Conservation (phyloP, 1,140 invertebrate species). For the Dufourea novaeangliae region DNA sequence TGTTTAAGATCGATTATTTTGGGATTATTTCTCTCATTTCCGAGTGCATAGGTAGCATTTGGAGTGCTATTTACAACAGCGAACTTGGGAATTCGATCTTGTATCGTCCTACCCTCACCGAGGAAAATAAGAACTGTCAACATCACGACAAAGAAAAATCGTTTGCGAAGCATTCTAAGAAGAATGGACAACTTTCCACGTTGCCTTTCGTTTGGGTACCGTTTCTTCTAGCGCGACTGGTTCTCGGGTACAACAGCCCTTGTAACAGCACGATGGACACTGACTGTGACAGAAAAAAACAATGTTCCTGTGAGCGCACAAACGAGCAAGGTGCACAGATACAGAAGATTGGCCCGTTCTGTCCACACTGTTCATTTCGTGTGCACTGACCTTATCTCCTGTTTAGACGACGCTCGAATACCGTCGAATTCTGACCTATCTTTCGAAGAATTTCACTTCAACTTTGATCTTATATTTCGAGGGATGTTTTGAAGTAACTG, state of each 20-base stretch:
- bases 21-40: not conserved
- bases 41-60: not conserved
- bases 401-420: conserved; percentile 68
- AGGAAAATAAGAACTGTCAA: conserved; percentile 3
- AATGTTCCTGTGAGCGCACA: conserved; percentile 67
- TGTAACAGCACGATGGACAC: conserved; percentile 59
- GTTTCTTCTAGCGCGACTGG: not conserved
- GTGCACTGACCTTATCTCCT: conserved; percentile 72
- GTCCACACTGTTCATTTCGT: conserved; percentile 54
- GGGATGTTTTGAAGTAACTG: not conserved
- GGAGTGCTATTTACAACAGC: not conserved
- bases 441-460: conserved; percentile 16
- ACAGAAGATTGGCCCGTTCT: conserved; percentile 65
- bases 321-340: conserved; percentile 61
- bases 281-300: conserved; percentile 57
- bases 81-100: conserved; percentile 3
- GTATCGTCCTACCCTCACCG: conserved; percentile 43
- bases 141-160: conserved; percentile 27
- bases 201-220: conserved; percentile 1
- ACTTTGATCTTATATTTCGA: conserved; percentile 2
- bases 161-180: conserved; percentile 42
- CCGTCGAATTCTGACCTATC: conserved; percentile 46
- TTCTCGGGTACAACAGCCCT: not conserved
- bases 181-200: not conserved
- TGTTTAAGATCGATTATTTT: not conserved